Evolutionary conservation across 2,797 vertebrate genomes (phyloP).

Genomic region (Cossypha polioptera): DNA sequence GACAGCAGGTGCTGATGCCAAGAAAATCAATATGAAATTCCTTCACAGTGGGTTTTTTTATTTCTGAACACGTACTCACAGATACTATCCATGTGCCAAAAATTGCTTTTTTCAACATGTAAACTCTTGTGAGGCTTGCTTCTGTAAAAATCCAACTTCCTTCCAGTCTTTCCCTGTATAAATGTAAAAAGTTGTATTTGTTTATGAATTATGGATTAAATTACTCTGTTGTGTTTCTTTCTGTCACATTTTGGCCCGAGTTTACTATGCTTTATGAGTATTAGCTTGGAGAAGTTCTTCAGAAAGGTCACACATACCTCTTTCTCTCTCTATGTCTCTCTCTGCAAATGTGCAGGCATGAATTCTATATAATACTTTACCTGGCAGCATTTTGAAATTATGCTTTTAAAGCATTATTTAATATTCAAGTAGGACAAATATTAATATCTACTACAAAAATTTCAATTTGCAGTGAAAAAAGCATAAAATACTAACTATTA

Average conservation of each 20-base stretch:
- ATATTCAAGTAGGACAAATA: not conserved
- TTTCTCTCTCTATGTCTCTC: not conserved
- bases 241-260: not conserved
- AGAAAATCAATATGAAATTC: slow-evolving; percentile 54
- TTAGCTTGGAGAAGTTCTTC: slow-evolving; percentile 6
- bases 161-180: slow-evolving; percentile 45
- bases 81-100: slow-evolving; percentile 64
- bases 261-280: not conserved
- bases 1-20: slow-evolving; percentile 92
- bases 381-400: slow-evolving; percentile 7
- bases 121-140: slow-evolving; percentile 57
- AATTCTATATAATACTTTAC: not conserved
- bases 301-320: not conserved
- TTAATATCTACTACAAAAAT: not conserved
- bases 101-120: slow-evolving; percentile 60
- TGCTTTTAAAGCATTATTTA: not conserved
- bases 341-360: not conserved
- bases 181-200: slow-evolving; percentile 63
- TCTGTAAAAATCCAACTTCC: slow-evolving; percentile 46
- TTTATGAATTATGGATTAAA: slow-evolving; percentile 47
- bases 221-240: slow-evolving; percentile 36
- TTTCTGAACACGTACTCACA: slow-evolving; percentile 1
- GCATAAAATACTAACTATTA: not conserved
- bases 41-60: not conserved
- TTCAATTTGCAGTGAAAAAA: not conserved